Percentiles rank a stretch among this genome's conserved stretches.
phyloP scores from a whole-genome alignment of 2,113 vertebrate species.

The Solea solea region DNA sequence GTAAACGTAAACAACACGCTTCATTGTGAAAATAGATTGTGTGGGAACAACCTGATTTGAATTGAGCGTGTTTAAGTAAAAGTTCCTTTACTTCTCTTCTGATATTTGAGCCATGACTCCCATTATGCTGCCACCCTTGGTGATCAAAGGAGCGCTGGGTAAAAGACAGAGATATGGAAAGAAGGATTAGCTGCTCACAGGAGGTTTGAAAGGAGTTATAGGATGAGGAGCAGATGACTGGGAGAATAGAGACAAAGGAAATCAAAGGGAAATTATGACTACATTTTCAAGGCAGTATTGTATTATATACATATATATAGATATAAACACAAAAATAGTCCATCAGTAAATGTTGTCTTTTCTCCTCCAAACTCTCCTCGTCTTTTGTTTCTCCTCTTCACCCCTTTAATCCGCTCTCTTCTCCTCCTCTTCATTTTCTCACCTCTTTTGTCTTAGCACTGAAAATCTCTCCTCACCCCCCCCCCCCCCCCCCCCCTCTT shows the following conservation, averaged over 20 bases:
- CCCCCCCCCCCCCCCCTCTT: background rate
- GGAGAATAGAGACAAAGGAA: constrained; percentile 24
- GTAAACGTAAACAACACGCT: constrained; percentile 7
- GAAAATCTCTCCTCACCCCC: background rate
- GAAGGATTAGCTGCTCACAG: constrained; percentile 57
- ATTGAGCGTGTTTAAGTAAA: constrained; percentile 29
- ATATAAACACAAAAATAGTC: too few species aligned
- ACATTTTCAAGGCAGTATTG: background rate
- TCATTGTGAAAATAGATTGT: constrained; percentile 8
- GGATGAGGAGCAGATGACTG: constrained; percentile 29
- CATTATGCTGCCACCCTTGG: constrained; percentile 47
- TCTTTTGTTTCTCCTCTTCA: constrained; percentile 8
- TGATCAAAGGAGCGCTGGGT: constrained; percentile 68
- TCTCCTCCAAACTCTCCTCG: background rate
- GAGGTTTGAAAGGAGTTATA: constrained; percentile 25
- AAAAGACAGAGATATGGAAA: constrained; percentile 36
- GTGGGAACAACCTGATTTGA: constrained; percentile 29
- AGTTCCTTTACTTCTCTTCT: constrained; percentile 31
- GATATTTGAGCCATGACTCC: constrained; percentile 43
- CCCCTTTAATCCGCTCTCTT: constrained; percentile 31
- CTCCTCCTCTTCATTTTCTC: constrained; percentile 1
- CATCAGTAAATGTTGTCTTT: background rate
- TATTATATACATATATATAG: too few species aligned
- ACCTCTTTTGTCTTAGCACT: constrained; percentile 7
- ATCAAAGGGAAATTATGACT: constrained; percentile 2